phyloP scores from a whole-genome alignment of 2,113 vertebrate species.

The Agapornis roseicollis region DNA sequence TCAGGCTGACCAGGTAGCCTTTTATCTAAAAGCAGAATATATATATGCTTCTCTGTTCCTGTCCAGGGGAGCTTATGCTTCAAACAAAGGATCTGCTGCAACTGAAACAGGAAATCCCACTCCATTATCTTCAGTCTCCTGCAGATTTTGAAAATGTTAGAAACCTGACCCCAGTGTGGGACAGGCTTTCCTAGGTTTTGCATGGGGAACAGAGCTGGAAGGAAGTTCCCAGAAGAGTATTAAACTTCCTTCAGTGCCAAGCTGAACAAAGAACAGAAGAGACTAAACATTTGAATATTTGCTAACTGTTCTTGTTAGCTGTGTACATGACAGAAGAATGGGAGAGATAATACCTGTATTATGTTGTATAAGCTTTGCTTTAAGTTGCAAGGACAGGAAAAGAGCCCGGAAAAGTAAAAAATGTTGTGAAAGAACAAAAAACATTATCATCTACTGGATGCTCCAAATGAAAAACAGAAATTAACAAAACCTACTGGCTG shows the following conservation, averaged over 20 bases:
- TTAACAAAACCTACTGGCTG: neutral
- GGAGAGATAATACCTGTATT: neutral
- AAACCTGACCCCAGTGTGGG: neutral
- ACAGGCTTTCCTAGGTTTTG: neutral
- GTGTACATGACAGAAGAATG: neutral
- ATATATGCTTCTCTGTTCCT: neutral
- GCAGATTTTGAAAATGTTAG: slow-evolving; percentile 7
- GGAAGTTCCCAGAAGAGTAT: neutral
- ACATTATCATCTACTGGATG: neutral
- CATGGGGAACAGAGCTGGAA: neutral
- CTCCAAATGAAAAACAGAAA: neutral
- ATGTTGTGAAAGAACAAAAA: neutral
- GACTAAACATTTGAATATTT: neutral
- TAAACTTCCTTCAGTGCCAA: neutral
- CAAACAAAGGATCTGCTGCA: neutral
- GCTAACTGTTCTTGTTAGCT: neutral
- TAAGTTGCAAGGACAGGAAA: neutral
- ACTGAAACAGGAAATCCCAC: neutral
- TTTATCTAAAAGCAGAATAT: neutral
- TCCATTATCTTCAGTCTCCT: neutral
- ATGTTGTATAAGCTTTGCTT: neutral
- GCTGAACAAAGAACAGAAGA: neutral
- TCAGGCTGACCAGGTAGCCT: neutral
- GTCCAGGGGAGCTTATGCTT: neutral
- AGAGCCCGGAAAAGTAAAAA: neutral